Percentiles rank a stretch among this genome's conserved stretches.
phyloP scores from a whole-genome alignment of 2,113 vertebrate genomes.

The Brachyistius frenatus region DNA sequence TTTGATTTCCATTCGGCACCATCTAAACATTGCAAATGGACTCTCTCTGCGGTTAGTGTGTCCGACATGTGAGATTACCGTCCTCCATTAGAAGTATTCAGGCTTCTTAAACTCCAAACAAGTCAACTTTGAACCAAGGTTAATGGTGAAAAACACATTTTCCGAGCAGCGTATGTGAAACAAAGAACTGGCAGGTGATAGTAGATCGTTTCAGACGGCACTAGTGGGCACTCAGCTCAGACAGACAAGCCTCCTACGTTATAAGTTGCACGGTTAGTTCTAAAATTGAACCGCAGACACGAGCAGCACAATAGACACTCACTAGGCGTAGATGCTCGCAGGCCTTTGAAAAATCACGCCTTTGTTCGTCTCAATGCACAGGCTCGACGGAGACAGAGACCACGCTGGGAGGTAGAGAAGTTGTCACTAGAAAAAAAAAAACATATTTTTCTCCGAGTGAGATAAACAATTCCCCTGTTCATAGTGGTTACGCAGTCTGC shows the following conservation, averaged over 20 bases:
- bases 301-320: slow-evolving; percentile 32
- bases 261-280: slow-evolving; percentile 13
- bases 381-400: slow-evolving; percentile 24
- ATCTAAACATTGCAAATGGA: slow-evolving; percentile 19
- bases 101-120: not conserved
- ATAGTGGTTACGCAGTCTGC: slow-evolving; percentile 20
- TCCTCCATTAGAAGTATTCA: not conserved
- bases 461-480: slow-evolving; percentile 55
- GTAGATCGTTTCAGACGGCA: slow-evolving; percentile 27
- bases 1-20: slow-evolving; percentile 37
- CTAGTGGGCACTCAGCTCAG: slow-evolving; percentile 35
- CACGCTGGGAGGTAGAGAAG: slow-evolving; percentile 51
- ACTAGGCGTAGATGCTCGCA: not conserved
- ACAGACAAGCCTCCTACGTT: slow-evolving; percentile 42
- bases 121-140: slow-evolving; percentile 22
- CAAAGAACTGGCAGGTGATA: slow-evolving; percentile 8
- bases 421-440: slow-evolving; percentile 34
- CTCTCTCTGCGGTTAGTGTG: not conserved
- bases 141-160: not conserved
- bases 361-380: slow-evolving; percentile 54
- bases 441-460: slow-evolving; percentile 48
- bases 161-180: not conserved
- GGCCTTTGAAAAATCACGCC: slow-evolving; percentile 43
- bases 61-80: not conserved
- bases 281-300: slow-evolving; percentile 47